Base-by-base conservation (phyloP, 2,113 vertebrate genomes). In the Chionodraco myersi region DNA sequence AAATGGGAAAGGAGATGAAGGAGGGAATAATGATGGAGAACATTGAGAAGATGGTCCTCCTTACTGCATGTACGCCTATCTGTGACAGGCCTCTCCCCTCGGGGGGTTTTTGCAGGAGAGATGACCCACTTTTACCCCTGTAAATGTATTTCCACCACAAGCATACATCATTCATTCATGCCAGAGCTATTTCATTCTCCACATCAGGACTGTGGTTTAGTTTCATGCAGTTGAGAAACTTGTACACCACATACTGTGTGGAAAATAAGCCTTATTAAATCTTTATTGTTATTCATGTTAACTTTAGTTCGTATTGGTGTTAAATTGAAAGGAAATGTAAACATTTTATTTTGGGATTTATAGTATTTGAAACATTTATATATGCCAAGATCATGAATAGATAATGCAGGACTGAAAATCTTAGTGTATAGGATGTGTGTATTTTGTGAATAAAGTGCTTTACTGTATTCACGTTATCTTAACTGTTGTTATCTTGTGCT, bases 71-170 rank as follows among this genome's bases (percentile, higher is more conserved):
- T 84, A 79, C 81, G 90, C 76, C 48, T 64, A 79, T 86, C 69
- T 80, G 62, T 90, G 78, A 88, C 80, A 75, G 69, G 59, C 70
- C n/a, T 75, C 36, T 82, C 58, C 87, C 84, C 71, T 67, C 1
- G 21, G 90, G 89, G 87, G 82, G 59, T 76, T 90, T 88, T 92
- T 91, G 79, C 16, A 89, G 91, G 83, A 92, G 86, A 64, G 58
- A 84, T 94, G 93, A 91, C 94, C 93, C 86, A 94, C 83, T 95
- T 94, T 75, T 81, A 72, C 66, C 67, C 75, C 26, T 36, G 68
- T 69, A 64, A 91, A 91, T 91, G 83, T 72, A 86, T 81, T 85
- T 89, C 72, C 57, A 85, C 74, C 79, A 76, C 49, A 61, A 86
- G 75, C 85, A 80, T 76, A 56, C 80, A 89, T 91, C 80, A 88